Conservation (phyloP, 2,113 vertebrate species). For the Anthoscopus minutus region DNA sequence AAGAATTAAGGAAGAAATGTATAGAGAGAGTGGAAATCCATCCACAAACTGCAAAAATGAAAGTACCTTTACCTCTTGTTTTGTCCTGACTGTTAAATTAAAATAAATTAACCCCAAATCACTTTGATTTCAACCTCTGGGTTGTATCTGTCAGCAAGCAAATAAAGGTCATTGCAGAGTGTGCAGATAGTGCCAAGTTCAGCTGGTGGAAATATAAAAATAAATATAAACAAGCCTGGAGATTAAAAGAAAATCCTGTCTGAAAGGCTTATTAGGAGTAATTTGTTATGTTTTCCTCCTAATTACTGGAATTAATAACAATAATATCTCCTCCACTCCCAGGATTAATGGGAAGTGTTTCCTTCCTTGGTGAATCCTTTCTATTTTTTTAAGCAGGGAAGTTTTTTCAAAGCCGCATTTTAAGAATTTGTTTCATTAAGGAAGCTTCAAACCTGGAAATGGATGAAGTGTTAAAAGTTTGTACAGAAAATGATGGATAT, state of each 20-base stretch:
- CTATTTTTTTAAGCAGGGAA: background rate
- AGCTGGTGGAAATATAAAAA: background rate
- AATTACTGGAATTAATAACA: slow-evolving; percentile 66
- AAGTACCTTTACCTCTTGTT: background rate
- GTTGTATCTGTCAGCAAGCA: background rate
- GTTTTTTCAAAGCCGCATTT: background rate
- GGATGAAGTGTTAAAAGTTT: background rate
- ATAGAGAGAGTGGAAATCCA: background rate
- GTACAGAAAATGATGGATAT: background rate
- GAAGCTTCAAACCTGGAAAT: background rate
- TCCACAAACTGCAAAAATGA: background rate
- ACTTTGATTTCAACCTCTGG: background rate
- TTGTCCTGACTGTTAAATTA: background rate
- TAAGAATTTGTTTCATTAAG: background rate
- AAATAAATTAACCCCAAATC: background rate
- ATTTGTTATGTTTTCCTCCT: slow-evolving; percentile 63
- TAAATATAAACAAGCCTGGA: slow-evolving; percentile 49
- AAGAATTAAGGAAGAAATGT: background rate
- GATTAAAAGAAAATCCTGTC: slow-evolving; percentile 54
- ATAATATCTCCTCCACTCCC: slow-evolving; percentile 19
- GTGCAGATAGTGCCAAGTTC: background rate
- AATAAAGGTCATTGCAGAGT: background rate
- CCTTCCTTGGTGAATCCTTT: background rate
- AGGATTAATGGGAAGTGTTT: slow-evolving; percentile 3
- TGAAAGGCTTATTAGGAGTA: slow-evolving; percentile 54